phyloP scores from a whole-genome alignment of 2,113 vertebrate species.

The Hippocampus mohnikei region DNA sequence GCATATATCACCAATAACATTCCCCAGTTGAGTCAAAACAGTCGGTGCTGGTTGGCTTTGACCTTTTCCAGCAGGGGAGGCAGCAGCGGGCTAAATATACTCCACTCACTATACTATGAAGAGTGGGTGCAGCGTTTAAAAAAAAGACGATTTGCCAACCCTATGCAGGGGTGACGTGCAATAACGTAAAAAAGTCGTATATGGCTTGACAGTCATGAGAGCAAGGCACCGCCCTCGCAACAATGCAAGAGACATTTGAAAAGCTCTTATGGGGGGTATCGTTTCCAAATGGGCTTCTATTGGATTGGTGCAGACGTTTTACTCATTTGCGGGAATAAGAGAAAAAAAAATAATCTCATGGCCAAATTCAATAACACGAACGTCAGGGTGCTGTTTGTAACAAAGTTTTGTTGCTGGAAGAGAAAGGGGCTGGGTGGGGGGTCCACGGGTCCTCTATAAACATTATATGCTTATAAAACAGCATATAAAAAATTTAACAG shows the following conservation, averaged over 20 bases:
- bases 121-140: not conserved
- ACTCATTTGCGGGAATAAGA: not conserved
- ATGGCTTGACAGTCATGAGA: not conserved
- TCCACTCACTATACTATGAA: not conserved
- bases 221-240: not conserved
- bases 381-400: slow-evolving; percentile 97
- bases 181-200: not conserved
- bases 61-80: slow-evolving; percentile 35
- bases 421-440: slow-evolving; percentile 78
- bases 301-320: no score
- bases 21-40: slow-evolving; percentile 30
- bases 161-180: not conserved
- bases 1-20: slow-evolving; percentile 32
- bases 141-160: not conserved
- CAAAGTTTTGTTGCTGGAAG: slow-evolving; percentile 88
- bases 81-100: slow-evolving; percentile 34
- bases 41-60: slow-evolving; percentile 34
- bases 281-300: not conserved
- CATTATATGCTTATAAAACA: slow-evolving; percentile 99
- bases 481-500: slow-evolving; percentile 99
- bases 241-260: not conserved
- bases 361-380: slow-evolving; percentile 98
- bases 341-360: slow-evolving; percentile 78
- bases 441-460: slow-evolving; percentile 98
- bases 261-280: not conserved